Base-by-base conservation (phyloP, 2,113 vertebrate species). In the Sclerurus mexicanus region DNA sequence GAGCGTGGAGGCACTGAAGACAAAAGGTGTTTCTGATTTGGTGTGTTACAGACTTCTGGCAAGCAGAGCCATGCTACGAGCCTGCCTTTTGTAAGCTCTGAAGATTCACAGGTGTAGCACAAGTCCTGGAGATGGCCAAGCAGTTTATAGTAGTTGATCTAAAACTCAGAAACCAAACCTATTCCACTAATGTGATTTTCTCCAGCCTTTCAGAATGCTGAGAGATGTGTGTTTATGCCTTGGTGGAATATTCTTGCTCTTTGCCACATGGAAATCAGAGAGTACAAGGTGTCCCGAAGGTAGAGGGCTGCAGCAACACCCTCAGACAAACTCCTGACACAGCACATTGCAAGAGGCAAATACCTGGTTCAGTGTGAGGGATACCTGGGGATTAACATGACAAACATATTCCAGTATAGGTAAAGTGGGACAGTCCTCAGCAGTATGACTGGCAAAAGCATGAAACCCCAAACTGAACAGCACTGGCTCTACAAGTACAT, bases 1-100 rank as follows among this genome's bases (percentile, higher is more conserved):
- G n/a, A 85, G 66, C 66, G 20, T 49, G 33, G 66, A 95, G 66
- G 47, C 55, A 81, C 44, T 42, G 69, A 95, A 89, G 73, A 86
- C 39, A 89, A 89, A 95, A 89, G 69, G 69, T 68, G 37, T 76
- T 95, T 90, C 82, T 90, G 81, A 89, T 94, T 78, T 67, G 19
- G 47, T 30, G 23, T 86, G 64, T 90, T 80, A 78, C 47, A 84
- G 73, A 59, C 33, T 92, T 85, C 46, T 68, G 40, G 89, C 81
- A 67, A 37, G 47, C 3, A 60, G 15, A 85, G 14, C 39, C 42
- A 35, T 6, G 69, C 16, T 68, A 37, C 1, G 4, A 40, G 42
- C 17, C 62, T 93, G 69, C 18, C 28, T 95, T 84, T 86, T 52
- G 31, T 75, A 75, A 89, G 7, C 25, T 78, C 77, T 76, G 60